Base-by-base conservation (phyloP, 2,888 invertebrate species). In the Troides helena region DNA sequence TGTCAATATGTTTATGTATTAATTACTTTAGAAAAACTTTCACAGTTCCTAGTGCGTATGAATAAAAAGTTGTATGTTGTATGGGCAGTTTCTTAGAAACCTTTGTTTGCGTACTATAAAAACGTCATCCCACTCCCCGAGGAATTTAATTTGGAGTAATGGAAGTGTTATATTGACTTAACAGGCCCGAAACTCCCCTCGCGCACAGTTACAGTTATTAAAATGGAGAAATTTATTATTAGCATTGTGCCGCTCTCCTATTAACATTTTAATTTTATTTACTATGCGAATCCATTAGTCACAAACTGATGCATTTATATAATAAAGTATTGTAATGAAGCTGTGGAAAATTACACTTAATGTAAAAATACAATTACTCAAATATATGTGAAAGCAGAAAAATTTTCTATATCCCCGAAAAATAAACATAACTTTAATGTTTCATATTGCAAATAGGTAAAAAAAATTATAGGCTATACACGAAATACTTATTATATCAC, bases 81-180 rank as follows among this genome's bases (percentile, higher is more conserved):
- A 82, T 79, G 84, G 78, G 75, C 85, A 85, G 84, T 82, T 83
- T 84, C 85, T 87, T 87, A 78, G 80, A 77, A 73, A 80, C 81
- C 83, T 86, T 90, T 87, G 85, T 89, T 86, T 87, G 85, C 74
- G 78, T 81, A 75, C 84, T 86, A 92, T 90, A 92, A 92, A 92
- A 92, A 92, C 90, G 90, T 90, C 88, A 90, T 92, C 86, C 87
- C 89, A 79, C 89, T 90, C 92, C 91, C 92, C 85, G 79, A 89
- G 91, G 92, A 92, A 92, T 92, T 92, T 92, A 92, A 92, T 92
- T 92, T 92, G 87, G 85, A 90, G 90, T 92, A 92, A 92, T 92
- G 92, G 92, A 92, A 92, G 92, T 92, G 92, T 92, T 92, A 92
- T 92, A 92, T 92, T 92, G 92, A 92, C 92, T 92, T 91, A 92